Evolutionary conservation across 37 sponge, comb jelly and placozoan genomes (phyloP).

Genomic region (Diacarnus erythraeanus): DNA sequence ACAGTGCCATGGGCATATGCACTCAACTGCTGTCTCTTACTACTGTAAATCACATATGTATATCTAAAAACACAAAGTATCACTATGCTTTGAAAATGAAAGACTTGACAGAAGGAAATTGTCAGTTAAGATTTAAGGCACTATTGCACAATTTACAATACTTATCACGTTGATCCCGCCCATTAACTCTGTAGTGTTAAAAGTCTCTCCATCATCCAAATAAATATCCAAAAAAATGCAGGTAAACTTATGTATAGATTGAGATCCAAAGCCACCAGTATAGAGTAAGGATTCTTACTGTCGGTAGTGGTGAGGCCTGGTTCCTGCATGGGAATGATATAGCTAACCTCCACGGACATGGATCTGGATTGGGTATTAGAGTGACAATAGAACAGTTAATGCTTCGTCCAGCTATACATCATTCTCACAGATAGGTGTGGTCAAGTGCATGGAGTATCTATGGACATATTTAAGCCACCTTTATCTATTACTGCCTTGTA

Average conservation of each 20-base stretch:
- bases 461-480: neutral
- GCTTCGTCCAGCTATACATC: too few species aligned
- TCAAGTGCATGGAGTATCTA: neutral
- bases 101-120: too few species aligned
- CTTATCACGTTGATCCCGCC: neutral
- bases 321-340: constrained; percentile 43
- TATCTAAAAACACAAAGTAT: neutral
- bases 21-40: neutral
- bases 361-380: constrained; percentile 31
- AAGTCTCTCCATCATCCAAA: constrained; percentile 26
- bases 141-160: neutral
- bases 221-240: constrained; percentile 68
- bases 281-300: constrained; percentile 52
- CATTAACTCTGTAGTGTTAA: neutral
- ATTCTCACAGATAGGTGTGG: neutral
- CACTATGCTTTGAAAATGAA: too few species aligned
- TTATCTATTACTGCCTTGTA: constrained; percentile 1
- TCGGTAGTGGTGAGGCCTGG: constrained; percentile 73
- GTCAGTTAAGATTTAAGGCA: neutral
- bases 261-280: constrained; percentile 78
- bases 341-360: constrained; percentile 70
- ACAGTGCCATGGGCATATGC: neutral
- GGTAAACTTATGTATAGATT: neutral
- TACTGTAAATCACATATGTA: neutral
- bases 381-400: too few species aligned